Conservation (phyloP, 2,888 invertebrate genomes). For the Tineola bisselliella region DNA sequence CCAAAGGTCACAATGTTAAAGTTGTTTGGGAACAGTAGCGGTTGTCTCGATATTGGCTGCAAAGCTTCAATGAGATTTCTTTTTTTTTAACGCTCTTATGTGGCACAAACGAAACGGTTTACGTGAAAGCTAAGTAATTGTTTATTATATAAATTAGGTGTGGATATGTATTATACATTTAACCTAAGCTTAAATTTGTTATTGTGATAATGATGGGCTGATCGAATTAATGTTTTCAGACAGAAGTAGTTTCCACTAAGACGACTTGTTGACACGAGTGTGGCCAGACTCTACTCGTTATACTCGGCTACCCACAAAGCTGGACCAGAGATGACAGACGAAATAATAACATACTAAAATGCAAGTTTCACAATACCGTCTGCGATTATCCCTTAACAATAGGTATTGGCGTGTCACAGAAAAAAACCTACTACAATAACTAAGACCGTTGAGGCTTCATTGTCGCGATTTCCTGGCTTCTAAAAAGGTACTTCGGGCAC, state of each 20-base stretch:
- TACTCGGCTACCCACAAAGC: no score
- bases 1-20: neutral
- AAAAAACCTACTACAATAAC: neutral
- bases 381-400: constrained; percentile 2
- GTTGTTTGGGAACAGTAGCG: neutral
- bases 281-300: no score
- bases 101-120: neutral
- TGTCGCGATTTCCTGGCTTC: constrained; percentile 53
- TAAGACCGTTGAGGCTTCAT: constrained; percentile 32
- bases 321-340: no score
- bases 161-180: no score
- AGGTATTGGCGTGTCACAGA: neutral
- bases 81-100: neutral
- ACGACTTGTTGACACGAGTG: no score
- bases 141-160: neutral
- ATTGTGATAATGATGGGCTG: no score
- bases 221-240: no score
- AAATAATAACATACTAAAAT: no score
- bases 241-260: no score
- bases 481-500: constrained; percentile 22
- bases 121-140: neutral
- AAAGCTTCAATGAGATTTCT: neutral
- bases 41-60: neutral
- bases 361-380: neutral
- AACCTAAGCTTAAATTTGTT: no score